A percentile compares a stretch with the other conserved stretches of the same genome.
These are phyloP conservation scores for Brachylomia viminalis DNA, from an alignment of 2,888 invertebrate species.

Conservation along the genomic window DNA sequence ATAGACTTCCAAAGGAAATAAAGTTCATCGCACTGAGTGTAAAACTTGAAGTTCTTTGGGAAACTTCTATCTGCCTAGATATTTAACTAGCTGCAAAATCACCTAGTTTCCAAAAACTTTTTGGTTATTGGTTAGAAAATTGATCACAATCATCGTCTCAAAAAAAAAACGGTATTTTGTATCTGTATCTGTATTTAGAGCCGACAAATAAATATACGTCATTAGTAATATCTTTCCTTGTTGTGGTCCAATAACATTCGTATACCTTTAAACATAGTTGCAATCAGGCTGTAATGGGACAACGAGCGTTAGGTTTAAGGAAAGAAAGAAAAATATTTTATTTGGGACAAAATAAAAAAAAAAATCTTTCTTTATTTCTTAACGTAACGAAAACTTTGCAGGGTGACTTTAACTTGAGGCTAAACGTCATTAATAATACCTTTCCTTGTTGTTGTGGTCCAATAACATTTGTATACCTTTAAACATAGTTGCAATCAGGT, in stretches of 20 bases:
- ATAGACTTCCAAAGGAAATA: slow-evolving; percentile 5
- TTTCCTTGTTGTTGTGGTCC: slow-evolving; percentile 12
- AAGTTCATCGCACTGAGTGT: neutral
- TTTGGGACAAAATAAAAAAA: no score
- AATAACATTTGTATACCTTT: slow-evolving; percentile 7
- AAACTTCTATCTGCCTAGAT: neutral
- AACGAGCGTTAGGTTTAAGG: slow-evolving; percentile 3
- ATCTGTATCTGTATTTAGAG: slow-evolving; percentile 3
- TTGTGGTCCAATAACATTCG: slow-evolving; percentile 1
- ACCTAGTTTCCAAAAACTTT: neutral
- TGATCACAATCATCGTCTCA: neutral
- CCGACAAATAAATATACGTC: neutral
- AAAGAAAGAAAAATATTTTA: no score
- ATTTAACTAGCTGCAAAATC: neutral
- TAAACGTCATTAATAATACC: slow-evolving; percentile 14
- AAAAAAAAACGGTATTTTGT: neutral
- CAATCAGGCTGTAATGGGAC: no score
- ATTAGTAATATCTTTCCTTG: slow-evolving; percentile 21
- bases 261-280: slow-evolving; percentile 24
- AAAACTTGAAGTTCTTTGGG: neutral
- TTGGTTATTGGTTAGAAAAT: neutral
- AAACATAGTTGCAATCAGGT: slow-evolving; percentile 34
- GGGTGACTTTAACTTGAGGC: no score
- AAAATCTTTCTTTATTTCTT: no score
- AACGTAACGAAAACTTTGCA: no score